These are phyloP conservation scores for Cuniculus paca DNA, from an alignment of 2,797 vertebrate genomes.

Conservation along the genomic window DNA sequence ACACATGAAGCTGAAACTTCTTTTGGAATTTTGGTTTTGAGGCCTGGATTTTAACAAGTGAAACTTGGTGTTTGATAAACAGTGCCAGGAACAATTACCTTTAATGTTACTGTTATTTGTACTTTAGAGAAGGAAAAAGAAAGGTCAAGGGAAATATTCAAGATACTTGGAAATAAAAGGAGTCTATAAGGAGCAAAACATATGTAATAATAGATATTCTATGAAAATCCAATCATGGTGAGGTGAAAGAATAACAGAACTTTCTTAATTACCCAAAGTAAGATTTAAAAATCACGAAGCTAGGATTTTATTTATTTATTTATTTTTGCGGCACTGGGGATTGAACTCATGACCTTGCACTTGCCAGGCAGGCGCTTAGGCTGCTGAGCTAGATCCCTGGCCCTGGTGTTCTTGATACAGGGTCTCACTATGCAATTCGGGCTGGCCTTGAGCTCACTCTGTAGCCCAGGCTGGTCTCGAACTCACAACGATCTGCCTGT, in stretches of 20 bases:
- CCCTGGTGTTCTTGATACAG: no score
- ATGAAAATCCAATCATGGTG: neutral
- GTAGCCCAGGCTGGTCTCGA: no score
- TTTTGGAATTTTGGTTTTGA: slow-evolving; percentile 44
- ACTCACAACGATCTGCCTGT: no score
- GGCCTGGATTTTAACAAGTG: slow-evolving; percentile 64
- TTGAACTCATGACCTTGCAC: no score
- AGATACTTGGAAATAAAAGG: slow-evolving; percentile 55
- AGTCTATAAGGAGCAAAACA: neutral
- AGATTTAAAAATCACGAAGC: neutral
- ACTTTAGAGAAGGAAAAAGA: slow-evolving; percentile 50
- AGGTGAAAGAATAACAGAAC: neutral
- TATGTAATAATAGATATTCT: slow-evolving; percentile 6
- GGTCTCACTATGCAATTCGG: no score
- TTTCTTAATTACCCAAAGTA: slow-evolving; percentile 8
- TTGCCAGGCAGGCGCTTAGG: no score
- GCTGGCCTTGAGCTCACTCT: no score
- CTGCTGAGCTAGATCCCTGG: no score
- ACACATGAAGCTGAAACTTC: neutral
- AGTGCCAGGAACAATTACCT: slow-evolving; percentile 60
- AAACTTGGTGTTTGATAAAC: slow-evolving; percentile 57
- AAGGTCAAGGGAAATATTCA: slow-evolving; percentile 59
- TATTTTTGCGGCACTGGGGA: no score
- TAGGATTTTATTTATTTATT: neutral
- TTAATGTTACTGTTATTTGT: slow-evolving; percentile 63